Evolutionary conservation across 2,113 vertebrate genomes (phyloP), one percentile per base, ranked within the genome.

Genomic region (Sterna hirundo): DNA sequence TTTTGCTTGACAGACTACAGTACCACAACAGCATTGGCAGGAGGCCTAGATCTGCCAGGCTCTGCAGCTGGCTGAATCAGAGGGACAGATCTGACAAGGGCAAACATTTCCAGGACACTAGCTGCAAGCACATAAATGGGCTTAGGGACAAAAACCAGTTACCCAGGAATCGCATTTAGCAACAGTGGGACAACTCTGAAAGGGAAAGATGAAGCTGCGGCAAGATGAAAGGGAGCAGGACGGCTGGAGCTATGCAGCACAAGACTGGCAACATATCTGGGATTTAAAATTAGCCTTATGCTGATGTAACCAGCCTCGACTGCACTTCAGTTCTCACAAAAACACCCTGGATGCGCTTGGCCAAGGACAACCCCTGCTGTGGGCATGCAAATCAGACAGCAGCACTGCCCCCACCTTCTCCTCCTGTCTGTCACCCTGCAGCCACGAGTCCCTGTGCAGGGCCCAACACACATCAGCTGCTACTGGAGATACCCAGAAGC

Each of bases 31-130:
- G 78, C 58, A 1, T 21, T 95, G 93, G 93, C 94, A 96, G 83
- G 42, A 87, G 89, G 91, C 94, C 94, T 94, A 66, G 89, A 94
- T 72, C 84, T 93, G 94, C 93, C 95, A 94, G 69, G 40, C 55
- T 84, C 76, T 75, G 55, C 71, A 64, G 76, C 86, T 82, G 74
- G 79, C 91, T 72, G 72, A 29, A 42, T 36, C 80, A 92, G 90
- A 90, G 60, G 83, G 90, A 86, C 74, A 76, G 49, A 83, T 62
- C 88, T 90, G 97, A 97, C 95, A 96, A 95, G 91, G 91, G 89
- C 93, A 94, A 85, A 91, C 46, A 55, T 22, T 87, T 87, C 70
- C 91, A 97, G 94, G 86, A 93, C 81, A 58, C 9, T 14, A 87
- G 86, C 86, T 89, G 81, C 81, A 94, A 87, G 88, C 54, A 66